A percentile compares a stretch with the other conserved stretches of the same genome.
phyloP scores from a whole-genome alignment of 2,888 invertebrate species.

The Sepiola atlantica region DNA sequence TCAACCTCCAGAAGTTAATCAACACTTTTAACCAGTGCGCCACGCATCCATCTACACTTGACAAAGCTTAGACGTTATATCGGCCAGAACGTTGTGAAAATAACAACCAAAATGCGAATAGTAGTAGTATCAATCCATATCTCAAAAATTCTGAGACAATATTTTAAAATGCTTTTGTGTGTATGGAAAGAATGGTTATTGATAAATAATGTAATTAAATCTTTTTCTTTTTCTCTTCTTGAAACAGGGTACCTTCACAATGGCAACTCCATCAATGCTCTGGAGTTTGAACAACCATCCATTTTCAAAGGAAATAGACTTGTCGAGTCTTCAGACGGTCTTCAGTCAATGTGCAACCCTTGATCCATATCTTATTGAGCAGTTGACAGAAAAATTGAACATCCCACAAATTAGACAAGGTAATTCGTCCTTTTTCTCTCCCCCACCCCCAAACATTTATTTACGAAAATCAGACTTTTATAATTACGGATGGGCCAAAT shows the following conservation, averaged over 20 bases:
- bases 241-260: constrained; percentile 58
- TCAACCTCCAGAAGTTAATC: too few species aligned
- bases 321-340: constrained; percentile 82
- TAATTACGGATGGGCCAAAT: too few species aligned
- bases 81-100: too few species aligned
- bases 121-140: too few species aligned
- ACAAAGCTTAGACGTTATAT: too few species aligned
- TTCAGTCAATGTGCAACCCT: constrained; percentile 88
- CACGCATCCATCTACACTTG: too few species aligned
- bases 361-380: constrained; percentile 79
- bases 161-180: too few species aligned
- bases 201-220: neutral
- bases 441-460: too few species aligned
- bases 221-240: neutral
- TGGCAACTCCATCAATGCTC: constrained; percentile 84
- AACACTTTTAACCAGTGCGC: too few species aligned
- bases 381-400: constrained; percentile 82
- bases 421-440: constrained; percentile 35
- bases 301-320: constrained; percentile 82
- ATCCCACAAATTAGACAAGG: constrained; percentile 81
- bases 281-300: constrained; percentile 83
- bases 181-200: neutral
- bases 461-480: too few species aligned
- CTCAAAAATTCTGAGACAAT: too few species aligned
- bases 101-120: too few species aligned